phyloP scores from a whole-genome alignment of 2,888 invertebrate genomes.

The Acanthosepion pharaonis region DNA sequence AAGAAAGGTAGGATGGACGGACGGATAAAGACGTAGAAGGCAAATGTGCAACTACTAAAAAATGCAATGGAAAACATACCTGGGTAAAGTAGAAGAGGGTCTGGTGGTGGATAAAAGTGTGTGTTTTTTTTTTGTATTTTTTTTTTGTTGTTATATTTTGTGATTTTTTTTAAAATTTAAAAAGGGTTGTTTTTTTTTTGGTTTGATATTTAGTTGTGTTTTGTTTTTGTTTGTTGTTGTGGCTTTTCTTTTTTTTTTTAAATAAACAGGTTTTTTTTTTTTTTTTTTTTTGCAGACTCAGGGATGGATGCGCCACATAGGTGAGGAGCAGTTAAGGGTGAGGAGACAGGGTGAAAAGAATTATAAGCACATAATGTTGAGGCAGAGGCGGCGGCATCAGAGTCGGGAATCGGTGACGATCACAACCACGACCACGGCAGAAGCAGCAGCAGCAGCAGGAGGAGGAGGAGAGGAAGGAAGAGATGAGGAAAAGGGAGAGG shows the following conservation, averaged over 20 bases:
- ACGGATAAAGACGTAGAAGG: background rate
- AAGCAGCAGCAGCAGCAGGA: background rate
- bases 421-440: background rate
- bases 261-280: background rate
- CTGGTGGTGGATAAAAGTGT: background rate
- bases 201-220: background rate
- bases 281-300: conserved; percentile 1
- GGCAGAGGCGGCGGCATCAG: background rate
- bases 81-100: background rate
- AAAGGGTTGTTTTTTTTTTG: background rate
- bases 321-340: background rate
- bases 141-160: background rate
- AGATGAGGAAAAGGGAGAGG: background rate
- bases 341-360: conserved; percentile 20
- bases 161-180: background rate
- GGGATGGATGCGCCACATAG: background rate
- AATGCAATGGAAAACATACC: background rate
- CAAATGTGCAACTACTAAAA: background rate
- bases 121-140: background rate
- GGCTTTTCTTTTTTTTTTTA: background rate
- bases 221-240: background rate
- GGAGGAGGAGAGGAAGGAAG: background rate
- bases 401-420: background rate
- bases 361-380: background rate
- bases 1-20: background rate